Evolutionary conservation across 2,113 vertebrate genomes (phyloP).

Genomic region (Catharus fuscescens): DNA sequence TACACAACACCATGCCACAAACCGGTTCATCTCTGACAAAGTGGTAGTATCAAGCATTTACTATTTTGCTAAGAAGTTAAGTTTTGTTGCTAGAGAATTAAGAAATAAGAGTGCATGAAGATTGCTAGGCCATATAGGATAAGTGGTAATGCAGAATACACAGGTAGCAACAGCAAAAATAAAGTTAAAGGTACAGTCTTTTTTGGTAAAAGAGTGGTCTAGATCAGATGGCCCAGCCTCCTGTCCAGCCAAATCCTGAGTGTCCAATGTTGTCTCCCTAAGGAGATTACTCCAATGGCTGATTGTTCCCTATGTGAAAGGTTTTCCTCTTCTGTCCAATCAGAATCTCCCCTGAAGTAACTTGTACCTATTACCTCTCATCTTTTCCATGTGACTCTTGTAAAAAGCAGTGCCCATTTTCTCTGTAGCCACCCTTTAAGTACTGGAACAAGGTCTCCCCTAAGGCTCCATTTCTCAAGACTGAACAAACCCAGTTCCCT

Average conservation of each 20-base stretch:
- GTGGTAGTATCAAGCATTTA: neutral
- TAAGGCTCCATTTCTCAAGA: neutral
- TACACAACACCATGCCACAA: neutral
- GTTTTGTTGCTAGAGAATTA: neutral
- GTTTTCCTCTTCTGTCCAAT: neutral
- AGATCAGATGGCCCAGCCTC: neutral
- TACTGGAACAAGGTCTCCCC: neutral
- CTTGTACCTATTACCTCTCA: neutral
- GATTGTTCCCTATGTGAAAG: neutral
- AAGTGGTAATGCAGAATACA: neutral
- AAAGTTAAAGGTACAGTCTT: neutral
- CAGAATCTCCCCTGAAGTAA: neutral
- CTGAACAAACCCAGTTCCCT: neutral
- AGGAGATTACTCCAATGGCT: neutral
- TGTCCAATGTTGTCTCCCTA: neutral
- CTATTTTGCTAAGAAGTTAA: neutral
- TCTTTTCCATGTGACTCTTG: neutral
- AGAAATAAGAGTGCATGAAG: neutral
- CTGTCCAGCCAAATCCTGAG: neutral
- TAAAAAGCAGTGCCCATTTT: neutral
- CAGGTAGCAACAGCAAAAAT: neutral
- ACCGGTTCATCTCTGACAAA: neutral
- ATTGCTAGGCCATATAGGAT: neutral
- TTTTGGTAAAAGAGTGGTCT: neutral
- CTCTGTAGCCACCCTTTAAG: neutral